Evolutionary conservation across 2,888 invertebrate species (phyloP).

Genomic region (Macropis europaea): DNA sequence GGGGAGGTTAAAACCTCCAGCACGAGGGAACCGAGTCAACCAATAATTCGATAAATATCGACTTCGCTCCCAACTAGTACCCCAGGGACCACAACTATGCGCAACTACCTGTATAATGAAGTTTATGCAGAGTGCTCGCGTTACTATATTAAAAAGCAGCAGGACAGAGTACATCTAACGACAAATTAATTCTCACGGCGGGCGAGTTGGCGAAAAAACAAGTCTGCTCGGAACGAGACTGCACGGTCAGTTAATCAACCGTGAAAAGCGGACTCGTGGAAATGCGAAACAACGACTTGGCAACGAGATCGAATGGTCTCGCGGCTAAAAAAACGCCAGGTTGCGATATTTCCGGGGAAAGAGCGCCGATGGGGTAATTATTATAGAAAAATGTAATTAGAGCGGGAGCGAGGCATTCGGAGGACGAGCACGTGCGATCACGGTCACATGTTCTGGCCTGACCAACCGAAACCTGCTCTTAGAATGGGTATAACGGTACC

Average conservation of each 20-base stretch:
- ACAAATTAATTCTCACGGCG: slow-evolving; percentile 9
- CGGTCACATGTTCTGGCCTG: background rate
- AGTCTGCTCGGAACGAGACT: slow-evolving; percentile 26
- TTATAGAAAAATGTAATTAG: slow-evolving; percentile 17
- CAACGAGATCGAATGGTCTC: slow-evolving; percentile 2
- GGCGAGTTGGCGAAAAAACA: slow-evolving; percentile 1
- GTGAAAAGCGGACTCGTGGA: slow-evolving; percentile 31
- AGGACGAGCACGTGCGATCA: slow-evolving; percentile 25
- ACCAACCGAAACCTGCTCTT: background rate
- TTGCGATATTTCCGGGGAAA: background rate
- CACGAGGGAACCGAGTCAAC: background rate
- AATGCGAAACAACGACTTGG: slow-evolving; percentile 22
- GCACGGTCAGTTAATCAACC: slow-evolving; percentile 39
- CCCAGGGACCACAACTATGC: background rate
- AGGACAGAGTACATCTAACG: too few relatives aligned
- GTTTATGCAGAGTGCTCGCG: background rate
- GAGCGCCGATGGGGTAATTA: background rate
- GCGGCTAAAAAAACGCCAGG: slow-evolving; percentile 3
- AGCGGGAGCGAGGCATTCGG: background rate
- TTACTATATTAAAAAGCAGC: background rate
- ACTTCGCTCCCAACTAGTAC: too few relatives aligned
- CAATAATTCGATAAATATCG: background rate
- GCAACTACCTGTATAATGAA: background rate
- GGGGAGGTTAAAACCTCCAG: background rate
- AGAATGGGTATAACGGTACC: slow-evolving; percentile 36